A percentile compares a stretch with the other conserved stretches of the same genome.
Conservation (phyloP, 2,888 invertebrate genomes). For the Chydorus sphaericus region DNA sequence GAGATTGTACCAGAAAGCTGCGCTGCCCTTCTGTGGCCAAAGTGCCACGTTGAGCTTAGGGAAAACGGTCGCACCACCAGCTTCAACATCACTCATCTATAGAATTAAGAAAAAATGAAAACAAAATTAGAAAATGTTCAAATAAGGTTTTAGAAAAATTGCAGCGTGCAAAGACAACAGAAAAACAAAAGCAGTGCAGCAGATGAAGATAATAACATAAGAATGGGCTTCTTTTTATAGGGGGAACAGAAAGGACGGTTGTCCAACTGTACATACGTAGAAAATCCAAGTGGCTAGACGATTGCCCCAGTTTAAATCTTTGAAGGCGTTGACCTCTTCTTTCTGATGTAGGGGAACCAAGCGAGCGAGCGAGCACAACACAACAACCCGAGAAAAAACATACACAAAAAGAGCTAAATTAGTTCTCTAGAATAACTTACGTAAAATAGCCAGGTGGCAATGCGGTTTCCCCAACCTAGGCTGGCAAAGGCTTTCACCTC, state of each 20-base stretch:
- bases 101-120: slow-evolving; percentile 14
- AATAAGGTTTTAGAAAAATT: background rate
- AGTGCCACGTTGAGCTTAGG: slow-evolving; percentile 72
- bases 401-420: background rate
- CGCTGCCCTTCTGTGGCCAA: slow-evolving; percentile 76
- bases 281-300: slow-evolving; percentile 94
- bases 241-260: background rate
- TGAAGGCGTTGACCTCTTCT: slow-evolving; percentile 76
- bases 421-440: slow-evolving; percentile 45
- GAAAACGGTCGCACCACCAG: slow-evolving; percentile 96
- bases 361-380: background rate
- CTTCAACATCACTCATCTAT: slow-evolving; percentile 91
- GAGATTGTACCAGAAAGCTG: slow-evolving; percentile 91
- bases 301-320: slow-evolving; percentile 73
- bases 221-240: background rate
- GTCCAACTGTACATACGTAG: slow-evolving; percentile 56
- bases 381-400: background rate
- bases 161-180: background rate
- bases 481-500: slow-evolving; percentile 76
- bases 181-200: background rate
- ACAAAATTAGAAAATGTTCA: background rate
- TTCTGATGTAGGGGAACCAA: slow-evolving; percentile 39
- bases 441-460: slow-evolving; percentile 93
- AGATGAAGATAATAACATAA: background rate
- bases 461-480: slow-evolving; percentile 80